A percentile compares a stretch with the other conserved stretches of the same genome.
Evolutionary conservation across 2,113 vertebrate genomes (phyloP).

Genomic region (Rana temporaria): DNA sequence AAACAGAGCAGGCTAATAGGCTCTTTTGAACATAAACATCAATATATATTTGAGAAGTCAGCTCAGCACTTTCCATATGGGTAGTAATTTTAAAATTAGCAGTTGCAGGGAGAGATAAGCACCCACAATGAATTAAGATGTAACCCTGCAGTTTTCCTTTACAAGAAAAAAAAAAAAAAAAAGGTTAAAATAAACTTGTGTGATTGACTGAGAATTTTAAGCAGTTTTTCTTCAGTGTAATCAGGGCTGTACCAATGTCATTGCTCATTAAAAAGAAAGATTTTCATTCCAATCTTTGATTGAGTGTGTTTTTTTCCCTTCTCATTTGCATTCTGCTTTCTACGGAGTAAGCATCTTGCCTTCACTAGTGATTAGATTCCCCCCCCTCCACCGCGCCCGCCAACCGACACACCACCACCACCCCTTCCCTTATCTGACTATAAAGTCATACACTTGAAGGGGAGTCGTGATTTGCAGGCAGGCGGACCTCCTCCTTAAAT

Average conservation of each 20-base stretch:
- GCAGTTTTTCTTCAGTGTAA: constrained; percentile 80
- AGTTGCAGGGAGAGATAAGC: constrained; percentile 68
- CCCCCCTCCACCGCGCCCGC: background rate
- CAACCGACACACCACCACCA: background rate
- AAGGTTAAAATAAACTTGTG: constrained; percentile 83
- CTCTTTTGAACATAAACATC: constrained; percentile 70
- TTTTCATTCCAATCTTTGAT: constrained; percentile 81
- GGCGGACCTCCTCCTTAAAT: constrained; percentile 69
- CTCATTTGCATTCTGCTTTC: constrained; percentile 80
- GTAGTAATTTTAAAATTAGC: constrained; percentile 76
- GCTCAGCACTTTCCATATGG: constrained; percentile 68
- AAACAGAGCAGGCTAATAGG: constrained; percentile 66
- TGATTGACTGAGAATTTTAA: constrained; percentile 86
- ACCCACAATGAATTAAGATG: constrained; percentile 72
- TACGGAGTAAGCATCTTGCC: constrained; percentile 75
- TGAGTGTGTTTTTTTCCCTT: constrained; percentile 71
- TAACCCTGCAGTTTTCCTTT: constrained; percentile 73
- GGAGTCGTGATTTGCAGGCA: constrained; percentile 72
- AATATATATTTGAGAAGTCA: constrained; percentile 72
- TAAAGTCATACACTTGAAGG: constrained; percentile 68
- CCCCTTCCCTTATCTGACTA: constrained; percentile 62
- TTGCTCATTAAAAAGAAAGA: constrained; percentile 80
- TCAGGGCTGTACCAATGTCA: constrained; percentile 78
- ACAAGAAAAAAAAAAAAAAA: constrained; percentile 79
- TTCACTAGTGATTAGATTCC: constrained; percentile 73